A percentile compares a stretch with the other conserved stretches of the same genome.
Conservation (phyloP, 1,140 invertebrate genomes). For the Pseudomyrmex dendroicus region DNA sequence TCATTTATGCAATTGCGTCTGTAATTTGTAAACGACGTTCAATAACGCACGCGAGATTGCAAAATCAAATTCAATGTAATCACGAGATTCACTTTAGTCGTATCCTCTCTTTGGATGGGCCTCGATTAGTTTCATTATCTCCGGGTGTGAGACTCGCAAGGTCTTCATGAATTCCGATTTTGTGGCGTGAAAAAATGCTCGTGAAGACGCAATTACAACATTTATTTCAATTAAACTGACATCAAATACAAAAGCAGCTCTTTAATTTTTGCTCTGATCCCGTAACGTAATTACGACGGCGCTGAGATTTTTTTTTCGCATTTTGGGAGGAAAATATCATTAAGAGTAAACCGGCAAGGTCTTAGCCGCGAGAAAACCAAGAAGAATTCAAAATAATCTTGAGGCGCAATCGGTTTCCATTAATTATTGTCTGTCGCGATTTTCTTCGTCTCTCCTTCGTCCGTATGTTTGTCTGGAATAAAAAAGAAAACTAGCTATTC, state of each 20-base stretch:
- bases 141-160: not conserved
- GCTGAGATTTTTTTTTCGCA: too few species aligned
- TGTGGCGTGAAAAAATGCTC: not conserved
- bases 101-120: not conserved
- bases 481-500: not conserved
- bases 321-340: too few species aligned
- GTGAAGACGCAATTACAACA: too few species aligned
- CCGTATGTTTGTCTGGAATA: not conserved
- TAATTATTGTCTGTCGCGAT: slow-evolving; percentile 40
- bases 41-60: not conserved
- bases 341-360: not conserved
- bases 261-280: not conserved
- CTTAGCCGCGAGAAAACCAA: not conserved
- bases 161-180: slow-evolving; percentile 27
- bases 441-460: slow-evolving; percentile 7
- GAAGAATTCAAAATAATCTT: slow-evolving; percentile 3
- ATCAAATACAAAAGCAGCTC: not conserved
- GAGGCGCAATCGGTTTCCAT: slow-evolving; percentile 49
- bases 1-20: not conserved
- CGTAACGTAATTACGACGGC: not conserved
- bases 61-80: slow-evolving; percentile 38
- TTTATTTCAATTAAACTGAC: too few species aligned
- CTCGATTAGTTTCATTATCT: slow-evolving; percentile 24
- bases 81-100: not conserved
- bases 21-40: not conserved